Conservation (phyloP, 2,113 vertebrate species). For the Acanthochromis polyacanthus region DNA sequence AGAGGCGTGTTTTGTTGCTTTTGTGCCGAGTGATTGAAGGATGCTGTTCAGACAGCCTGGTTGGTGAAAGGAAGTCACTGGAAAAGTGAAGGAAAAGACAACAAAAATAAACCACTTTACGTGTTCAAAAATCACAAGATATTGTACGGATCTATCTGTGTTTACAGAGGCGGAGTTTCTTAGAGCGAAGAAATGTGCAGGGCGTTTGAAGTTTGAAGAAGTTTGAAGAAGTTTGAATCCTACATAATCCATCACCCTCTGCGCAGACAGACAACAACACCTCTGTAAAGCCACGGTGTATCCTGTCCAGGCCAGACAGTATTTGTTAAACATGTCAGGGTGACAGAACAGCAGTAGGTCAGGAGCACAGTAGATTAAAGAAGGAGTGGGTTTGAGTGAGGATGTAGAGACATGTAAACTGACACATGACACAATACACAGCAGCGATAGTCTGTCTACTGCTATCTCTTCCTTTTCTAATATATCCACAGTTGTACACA, state of each 20-base stretch:
- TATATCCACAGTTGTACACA: slow-evolving; percentile 35
- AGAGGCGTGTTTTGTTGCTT: slow-evolving; percentile 82
- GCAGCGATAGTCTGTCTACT: slow-evolving; percentile 53
- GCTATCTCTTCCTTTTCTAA: slow-evolving; percentile 63
- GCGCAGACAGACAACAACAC: slow-evolving; percentile 69
- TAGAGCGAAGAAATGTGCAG: slow-evolving; percentile 29
- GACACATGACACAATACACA: slow-evolving; percentile 67
- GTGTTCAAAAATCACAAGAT: slow-evolving; percentile 27
- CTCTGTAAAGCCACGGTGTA: slow-evolving; percentile 77
- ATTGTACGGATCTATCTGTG: slow-evolving; percentile 28
- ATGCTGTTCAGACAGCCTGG: slow-evolving; percentile 42
- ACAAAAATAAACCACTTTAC: slow-evolving; percentile 27
- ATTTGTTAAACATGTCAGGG: slow-evolving; percentile 97
- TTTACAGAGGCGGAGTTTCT: not conserved
- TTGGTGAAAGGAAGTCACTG: slow-evolving; percentile 42
- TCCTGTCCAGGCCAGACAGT: slow-evolving; percentile 86
- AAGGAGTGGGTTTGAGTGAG: slow-evolving; percentile 68
- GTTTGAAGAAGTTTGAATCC: slow-evolving; percentile 62
- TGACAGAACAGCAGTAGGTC: slow-evolving; percentile 92
- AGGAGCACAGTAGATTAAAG: slow-evolving; percentile 87
- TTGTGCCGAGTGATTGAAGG: slow-evolving; percentile 76
- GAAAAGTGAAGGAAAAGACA: slow-evolving; percentile 1
- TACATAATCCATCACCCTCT: slow-evolving; percentile 68
- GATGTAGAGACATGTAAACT: slow-evolving; percentile 75
- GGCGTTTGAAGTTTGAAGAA: slow-evolving; percentile 50